phyloP scores from a whole-genome alignment of 2,113 vertebrate genomes.

The Opisthocomus hoazin region DNA sequence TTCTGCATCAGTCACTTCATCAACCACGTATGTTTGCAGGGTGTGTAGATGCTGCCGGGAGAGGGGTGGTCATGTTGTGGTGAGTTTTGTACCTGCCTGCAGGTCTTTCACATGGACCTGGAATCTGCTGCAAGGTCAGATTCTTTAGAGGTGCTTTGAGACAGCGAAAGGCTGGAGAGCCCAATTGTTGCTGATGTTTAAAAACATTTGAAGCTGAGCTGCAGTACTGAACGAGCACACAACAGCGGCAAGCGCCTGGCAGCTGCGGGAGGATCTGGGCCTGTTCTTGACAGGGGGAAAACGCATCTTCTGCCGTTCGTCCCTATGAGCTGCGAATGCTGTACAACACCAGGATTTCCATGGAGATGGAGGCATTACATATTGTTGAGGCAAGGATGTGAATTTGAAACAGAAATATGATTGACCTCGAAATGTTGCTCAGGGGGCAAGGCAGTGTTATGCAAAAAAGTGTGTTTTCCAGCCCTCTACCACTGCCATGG shows the following conservation, averaged over 20 bases:
- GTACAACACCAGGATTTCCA: slow-evolving; percentile 49
- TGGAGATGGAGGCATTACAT: slow-evolving; percentile 44
- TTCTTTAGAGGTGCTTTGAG: background rate
- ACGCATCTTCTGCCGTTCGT: background rate
- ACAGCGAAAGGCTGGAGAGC: background rate
- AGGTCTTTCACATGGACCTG: background rate
- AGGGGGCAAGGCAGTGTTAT: background rate
- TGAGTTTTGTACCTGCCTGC: background rate
- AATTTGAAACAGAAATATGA: slow-evolving; percentile 51
- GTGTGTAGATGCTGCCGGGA: background rate
- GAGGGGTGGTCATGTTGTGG: background rate
- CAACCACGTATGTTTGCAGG: background rate
- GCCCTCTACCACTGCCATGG: background rate
- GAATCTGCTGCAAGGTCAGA: background rate
- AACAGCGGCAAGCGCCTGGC: background rate
- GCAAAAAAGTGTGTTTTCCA: background rate
- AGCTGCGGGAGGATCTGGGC: background rate
- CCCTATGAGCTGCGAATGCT: background rate
- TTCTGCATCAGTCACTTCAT: background rate
- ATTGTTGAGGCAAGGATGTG: slow-evolving; percentile 31
- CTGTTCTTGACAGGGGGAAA: slow-evolving; percentile 13
- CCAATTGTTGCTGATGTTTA: background rate
- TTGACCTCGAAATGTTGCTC: background rate
- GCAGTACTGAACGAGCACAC: background rate
- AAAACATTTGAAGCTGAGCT: background rate